A percentile compares a stretch with the other conserved stretches of the same genome.
These are phyloP conservation scores for Leptinotarsa peninsularis DNA, from an alignment of 2,888 invertebrate species.

Conservation along the genomic window DNA sequence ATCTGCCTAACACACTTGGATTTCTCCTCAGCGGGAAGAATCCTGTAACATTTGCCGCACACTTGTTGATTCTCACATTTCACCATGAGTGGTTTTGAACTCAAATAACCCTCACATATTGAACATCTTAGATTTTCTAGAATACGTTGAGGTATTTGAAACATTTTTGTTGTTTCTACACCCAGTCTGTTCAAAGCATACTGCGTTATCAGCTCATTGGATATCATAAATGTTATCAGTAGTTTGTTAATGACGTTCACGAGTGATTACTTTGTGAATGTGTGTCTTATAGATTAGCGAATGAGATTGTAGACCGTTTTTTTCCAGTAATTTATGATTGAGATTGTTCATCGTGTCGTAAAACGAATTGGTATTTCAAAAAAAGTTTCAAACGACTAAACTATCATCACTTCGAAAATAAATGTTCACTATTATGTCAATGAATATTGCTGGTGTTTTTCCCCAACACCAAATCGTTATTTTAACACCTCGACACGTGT, in stretches of 20 bases:
- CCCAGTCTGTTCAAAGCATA: slow-evolving; percentile 24
- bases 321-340: too few relatives aligned
- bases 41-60: slow-evolving; percentile 58
- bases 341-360: too few relatives aligned
- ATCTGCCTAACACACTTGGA: slow-evolving; percentile 52
- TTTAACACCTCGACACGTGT: too few relatives aligned
- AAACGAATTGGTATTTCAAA: too few relatives aligned
- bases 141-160: slow-evolving; percentile 51
- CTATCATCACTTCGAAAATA: too few relatives aligned
- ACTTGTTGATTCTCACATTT: slow-evolving; percentile 51
- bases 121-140: slow-evolving; percentile 53
- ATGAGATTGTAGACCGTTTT: too few relatives aligned
- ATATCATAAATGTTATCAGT: slow-evolving; percentile 14
- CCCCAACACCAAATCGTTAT: too few relatives aligned
- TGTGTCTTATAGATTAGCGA: too few relatives aligned
- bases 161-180: slow-evolving; percentile 44
- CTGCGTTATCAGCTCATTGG: slow-evolving; percentile 27
- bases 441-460: too few relatives aligned
- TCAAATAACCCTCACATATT: slow-evolving; percentile 55
- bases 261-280: not conserved
- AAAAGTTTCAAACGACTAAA: too few relatives aligned
- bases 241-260: slow-evolving; percentile 1
- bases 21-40: slow-evolving; percentile 53
- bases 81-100: slow-evolving; percentile 51
- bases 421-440: too few relatives aligned